phyloP scores from a whole-genome alignment of 1,140 invertebrate species.

The Drosophila pruinosa region DNA sequence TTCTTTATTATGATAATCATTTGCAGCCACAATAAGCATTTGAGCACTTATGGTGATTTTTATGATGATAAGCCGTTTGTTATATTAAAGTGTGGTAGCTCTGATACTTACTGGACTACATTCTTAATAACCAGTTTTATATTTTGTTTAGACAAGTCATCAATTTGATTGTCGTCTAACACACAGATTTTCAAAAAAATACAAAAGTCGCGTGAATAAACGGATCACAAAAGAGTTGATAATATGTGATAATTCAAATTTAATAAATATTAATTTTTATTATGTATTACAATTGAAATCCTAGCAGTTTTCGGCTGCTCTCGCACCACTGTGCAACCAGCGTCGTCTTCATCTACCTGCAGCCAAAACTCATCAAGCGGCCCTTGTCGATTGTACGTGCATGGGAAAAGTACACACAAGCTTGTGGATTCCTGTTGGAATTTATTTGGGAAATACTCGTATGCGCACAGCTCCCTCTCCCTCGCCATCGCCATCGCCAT shows the following conservation, averaged over 20 bases:
- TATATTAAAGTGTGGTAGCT: background rate
- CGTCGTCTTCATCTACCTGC: conserved; percentile 67
- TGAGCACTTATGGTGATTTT: background rate
- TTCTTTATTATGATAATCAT: conserved; percentile 17
- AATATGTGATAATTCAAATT: no score
- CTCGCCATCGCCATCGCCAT: conserved; percentile 10
- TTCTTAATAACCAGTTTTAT: background rate
- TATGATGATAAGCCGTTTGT: conserved; percentile 5
- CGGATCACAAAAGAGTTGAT: background rate
- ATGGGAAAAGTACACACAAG: conserved; percentile 80
- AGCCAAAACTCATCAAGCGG: conserved; percentile 79
- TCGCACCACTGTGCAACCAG: conserved; percentile 53
- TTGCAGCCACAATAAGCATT: background rate
- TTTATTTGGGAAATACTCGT: conserved; percentile 77
- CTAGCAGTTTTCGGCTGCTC: background rate
- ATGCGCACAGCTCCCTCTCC: conserved; percentile 39
- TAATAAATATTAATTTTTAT: background rate
- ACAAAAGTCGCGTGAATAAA: background rate
- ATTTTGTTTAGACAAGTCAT: background rate
- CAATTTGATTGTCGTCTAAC: background rate
- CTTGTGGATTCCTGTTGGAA: conserved; percentile 80
- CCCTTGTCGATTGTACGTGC: conserved; percentile 80
- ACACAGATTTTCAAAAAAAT: background rate
- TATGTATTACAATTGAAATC: background rate
- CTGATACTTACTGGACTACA: background rate